Percentiles rank a stretch among this genome's conserved stretches.
These are phyloP conservation scores for Sinelater perroti DNA, from an alignment of 2,888 invertebrate genomes.

Conservation along the genomic window DNA sequence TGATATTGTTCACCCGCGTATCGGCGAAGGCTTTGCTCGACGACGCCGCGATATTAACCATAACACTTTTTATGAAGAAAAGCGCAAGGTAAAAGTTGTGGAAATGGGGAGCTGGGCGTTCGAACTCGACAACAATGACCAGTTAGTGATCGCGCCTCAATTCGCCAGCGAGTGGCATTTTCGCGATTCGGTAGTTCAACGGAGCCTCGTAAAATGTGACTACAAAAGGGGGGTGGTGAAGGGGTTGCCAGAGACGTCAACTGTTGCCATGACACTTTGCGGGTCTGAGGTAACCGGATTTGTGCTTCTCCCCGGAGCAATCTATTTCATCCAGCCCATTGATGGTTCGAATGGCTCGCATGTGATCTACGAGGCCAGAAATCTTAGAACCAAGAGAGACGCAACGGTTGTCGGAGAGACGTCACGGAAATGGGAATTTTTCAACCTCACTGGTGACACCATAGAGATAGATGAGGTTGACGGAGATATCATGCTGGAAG, in stretches of 20 bases:
- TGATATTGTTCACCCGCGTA: conserved; percentile 46
- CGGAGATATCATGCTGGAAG: conserved; percentile 30
- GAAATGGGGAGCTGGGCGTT: conserved; percentile 51
- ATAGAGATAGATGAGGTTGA: conserved; percentile 56
- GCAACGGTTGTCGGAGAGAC: conserved; percentile 7
- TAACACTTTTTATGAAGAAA: conserved; percentile 45
- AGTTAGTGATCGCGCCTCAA: conserved; percentile 48
- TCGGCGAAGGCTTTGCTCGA: conserved; percentile 40
- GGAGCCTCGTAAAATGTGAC: conserved; percentile 46
- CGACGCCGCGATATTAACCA: conserved; percentile 44
- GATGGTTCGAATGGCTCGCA: conserved; percentile 37
- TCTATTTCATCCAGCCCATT: conserved; percentile 51
- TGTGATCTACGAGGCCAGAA: conserved; percentile 27
- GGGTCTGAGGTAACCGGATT: conserved; percentile 49
- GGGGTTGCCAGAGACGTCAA: conserved; percentile 47
- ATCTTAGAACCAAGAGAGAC: conserved; percentile 6
- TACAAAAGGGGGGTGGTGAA: conserved; percentile 50
- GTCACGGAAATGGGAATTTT: conserved; percentile 46
- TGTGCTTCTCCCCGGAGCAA: conserved; percentile 46
- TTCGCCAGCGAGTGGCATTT: conserved; percentile 49
- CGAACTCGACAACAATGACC: conserved; percentile 49
- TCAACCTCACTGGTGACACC: conserved; percentile 63
- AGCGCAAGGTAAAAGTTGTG: conserved; percentile 47
- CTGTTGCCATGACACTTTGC: conserved; percentile 53
- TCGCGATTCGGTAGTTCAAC: conserved; percentile 38